A percentile compares a stretch with the other conserved stretches of the same genome.
Conservation (phyloP, 2,888 invertebrate species). For the Philaethria dido region DNA sequence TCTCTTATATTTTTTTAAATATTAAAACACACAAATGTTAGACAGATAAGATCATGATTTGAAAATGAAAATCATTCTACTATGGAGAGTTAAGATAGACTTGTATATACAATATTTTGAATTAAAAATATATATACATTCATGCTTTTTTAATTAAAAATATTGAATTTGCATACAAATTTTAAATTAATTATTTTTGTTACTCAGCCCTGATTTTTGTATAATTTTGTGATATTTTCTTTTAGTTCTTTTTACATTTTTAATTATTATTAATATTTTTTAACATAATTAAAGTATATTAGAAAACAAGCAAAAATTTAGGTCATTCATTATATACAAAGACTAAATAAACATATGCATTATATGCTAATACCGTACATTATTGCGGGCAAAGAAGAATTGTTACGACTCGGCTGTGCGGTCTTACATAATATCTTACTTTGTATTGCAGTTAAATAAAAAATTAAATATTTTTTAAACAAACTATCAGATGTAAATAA, state of each 20-base stretch:
- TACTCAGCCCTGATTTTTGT: no score
- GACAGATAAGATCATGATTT: not conserved
- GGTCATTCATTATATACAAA: not conserved
- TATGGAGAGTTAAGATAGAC: not conserved
- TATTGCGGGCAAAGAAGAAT: conserved; percentile 13
- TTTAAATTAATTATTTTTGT: no score
- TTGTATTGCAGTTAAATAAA: not conserved
- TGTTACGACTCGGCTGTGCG: conserved; percentile 10
- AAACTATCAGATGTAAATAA: not conserved
- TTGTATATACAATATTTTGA: no score
- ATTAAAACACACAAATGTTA: not conserved
- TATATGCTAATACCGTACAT: conserved; percentile 10
- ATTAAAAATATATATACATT: no score
- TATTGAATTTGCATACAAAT: no score
- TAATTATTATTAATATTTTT: no score
- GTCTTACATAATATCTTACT: conserved; percentile 4
- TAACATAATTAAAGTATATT: no score
- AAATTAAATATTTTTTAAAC: not conserved
- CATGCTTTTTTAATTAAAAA: no score
- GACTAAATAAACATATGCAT: conserved; percentile 5
- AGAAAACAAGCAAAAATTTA: not conserved
- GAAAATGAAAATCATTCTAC: not conserved
- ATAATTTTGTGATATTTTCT: no score
- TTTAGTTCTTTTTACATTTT: no score
- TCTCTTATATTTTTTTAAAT: conserved; percentile 1